Evolutionary conservation across 2,113 vertebrate genomes (phyloP).

Genomic region (Salvelinus namaycush): DNA sequence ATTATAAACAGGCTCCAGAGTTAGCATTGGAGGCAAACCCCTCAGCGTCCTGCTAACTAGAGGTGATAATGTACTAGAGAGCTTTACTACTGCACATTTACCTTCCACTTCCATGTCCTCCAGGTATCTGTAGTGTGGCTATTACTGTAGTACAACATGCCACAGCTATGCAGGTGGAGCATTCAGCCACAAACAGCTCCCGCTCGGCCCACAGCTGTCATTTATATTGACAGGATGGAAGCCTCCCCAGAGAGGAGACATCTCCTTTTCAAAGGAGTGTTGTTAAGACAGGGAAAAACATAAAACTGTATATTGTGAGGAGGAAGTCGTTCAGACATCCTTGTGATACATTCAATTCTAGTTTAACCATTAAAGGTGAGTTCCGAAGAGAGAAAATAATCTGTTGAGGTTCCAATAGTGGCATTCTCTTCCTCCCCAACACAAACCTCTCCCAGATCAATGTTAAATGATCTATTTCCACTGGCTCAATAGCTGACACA

Average conservation of each 20-base stretch:
- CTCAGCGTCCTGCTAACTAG: neutral
- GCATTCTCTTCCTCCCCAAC: neutral
- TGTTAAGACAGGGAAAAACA: neutral
- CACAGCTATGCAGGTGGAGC: neutral
- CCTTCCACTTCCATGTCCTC: neutral
- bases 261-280: neutral
- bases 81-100: neutral
- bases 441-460: neutral
- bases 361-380: neutral
- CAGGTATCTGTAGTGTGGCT: neutral
- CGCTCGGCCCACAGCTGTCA: neutral
- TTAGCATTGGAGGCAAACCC: too few relatives aligned
- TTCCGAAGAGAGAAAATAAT: neutral
- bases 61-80: neutral
- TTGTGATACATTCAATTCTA: neutral
- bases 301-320: neutral
- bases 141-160: neutral
- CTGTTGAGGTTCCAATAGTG: neutral
- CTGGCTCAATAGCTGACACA: neutral
- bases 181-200: neutral
- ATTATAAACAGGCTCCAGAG: too few relatives aligned
- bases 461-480: constrained; percentile 12
- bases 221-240: neutral
- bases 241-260: neutral
- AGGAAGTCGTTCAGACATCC: neutral